phyloP scores from a whole-genome alignment of 1,140 invertebrate genomes.

The Euura saliciscinereae region DNA sequence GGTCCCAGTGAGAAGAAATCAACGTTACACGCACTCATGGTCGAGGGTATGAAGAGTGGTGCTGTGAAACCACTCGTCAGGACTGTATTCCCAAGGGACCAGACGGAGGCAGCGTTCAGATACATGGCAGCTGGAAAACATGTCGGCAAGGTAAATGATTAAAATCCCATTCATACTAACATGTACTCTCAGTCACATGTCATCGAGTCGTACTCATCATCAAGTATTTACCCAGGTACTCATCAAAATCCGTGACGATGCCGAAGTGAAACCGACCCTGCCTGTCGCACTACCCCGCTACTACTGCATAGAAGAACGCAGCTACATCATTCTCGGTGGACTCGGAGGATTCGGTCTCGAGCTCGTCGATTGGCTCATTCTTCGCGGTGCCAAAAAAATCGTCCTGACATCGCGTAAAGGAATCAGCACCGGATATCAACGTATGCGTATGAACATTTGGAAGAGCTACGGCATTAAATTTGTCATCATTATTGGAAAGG shows the following conservation, averaged over 20 bases:
- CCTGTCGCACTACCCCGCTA: constrained; percentile 61
- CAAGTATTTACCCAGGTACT: too few species aligned
- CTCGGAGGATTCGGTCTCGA: constrained; percentile 85
- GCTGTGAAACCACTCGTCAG: constrained; percentile 56
- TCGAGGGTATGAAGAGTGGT: constrained; percentile 62
- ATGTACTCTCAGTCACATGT: too few species aligned
- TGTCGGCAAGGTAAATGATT: constrained; percentile 72
- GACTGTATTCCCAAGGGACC: constrained; percentile 51
- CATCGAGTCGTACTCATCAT: too few species aligned
- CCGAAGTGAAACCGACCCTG: constrained; percentile 38
- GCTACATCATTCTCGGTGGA: constrained; percentile 68
- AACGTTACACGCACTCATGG: constrained; percentile 46
- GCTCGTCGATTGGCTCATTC: constrained; percentile 75
- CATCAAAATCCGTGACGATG: constrained; percentile 61
- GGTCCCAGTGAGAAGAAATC: constrained; percentile 42
- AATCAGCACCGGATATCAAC: constrained; percentile 74
- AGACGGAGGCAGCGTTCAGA: constrained; percentile 60
- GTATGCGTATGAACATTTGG: constrained; percentile 57
- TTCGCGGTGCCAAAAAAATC: constrained; percentile 71
- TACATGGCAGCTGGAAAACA: constrained; percentile 78
- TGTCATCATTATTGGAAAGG: constrained; percentile 57
- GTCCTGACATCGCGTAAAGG: constrained; percentile 75
- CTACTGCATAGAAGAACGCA: constrained; percentile 55
- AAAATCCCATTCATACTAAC: too few species aligned
- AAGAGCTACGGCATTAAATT: constrained; percentile 61